phyloP scores from a whole-genome alignment of 2,888 invertebrate genomes.

The Mechanitis mazaeus region DNA sequence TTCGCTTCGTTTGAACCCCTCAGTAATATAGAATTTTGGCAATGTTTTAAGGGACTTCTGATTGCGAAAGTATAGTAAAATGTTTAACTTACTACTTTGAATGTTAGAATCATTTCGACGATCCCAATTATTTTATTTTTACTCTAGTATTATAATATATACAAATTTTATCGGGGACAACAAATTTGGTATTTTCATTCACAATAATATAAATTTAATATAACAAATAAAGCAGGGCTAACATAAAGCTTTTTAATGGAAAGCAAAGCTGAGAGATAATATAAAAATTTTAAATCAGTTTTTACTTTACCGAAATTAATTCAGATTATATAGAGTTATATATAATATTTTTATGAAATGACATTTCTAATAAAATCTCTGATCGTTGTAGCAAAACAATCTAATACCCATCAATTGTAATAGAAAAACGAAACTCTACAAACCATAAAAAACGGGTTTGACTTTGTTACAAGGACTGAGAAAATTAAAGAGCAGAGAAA shows the following conservation, averaged over 20 bases:
- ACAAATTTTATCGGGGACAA: no score
- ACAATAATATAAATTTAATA: no score
- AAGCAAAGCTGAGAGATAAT: no score
- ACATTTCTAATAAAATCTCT: background rate
- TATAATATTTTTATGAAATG: background rate
- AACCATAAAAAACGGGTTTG: slow-evolving; percentile 27
- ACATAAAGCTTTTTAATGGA: no score
- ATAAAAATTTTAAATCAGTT: no score
- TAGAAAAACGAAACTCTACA: slow-evolving; percentile 15
- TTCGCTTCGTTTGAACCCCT: slow-evolving; percentile 57
- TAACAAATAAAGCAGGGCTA: no score
- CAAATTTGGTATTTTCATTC: no score
- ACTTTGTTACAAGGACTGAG: slow-evolving; percentile 36
- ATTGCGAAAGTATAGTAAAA: slow-evolving; percentile 44
- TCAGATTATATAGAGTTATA: background rate
- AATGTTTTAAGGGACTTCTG: slow-evolving; percentile 58
- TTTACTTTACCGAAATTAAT: background rate
- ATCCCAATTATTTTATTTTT: no score
- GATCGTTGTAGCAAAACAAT: slow-evolving; percentile 20
- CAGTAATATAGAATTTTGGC: slow-evolving; percentile 50
- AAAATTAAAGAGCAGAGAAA: slow-evolving; percentile 41
- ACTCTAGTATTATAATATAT: no score
- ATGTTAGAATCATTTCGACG: background rate
- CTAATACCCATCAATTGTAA: slow-evolving; percentile 22
- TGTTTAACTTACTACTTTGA: background rate